phyloP scores from a whole-genome alignment of 2,113 vertebrate genomes.

The Aegithalos caudatus region DNA sequence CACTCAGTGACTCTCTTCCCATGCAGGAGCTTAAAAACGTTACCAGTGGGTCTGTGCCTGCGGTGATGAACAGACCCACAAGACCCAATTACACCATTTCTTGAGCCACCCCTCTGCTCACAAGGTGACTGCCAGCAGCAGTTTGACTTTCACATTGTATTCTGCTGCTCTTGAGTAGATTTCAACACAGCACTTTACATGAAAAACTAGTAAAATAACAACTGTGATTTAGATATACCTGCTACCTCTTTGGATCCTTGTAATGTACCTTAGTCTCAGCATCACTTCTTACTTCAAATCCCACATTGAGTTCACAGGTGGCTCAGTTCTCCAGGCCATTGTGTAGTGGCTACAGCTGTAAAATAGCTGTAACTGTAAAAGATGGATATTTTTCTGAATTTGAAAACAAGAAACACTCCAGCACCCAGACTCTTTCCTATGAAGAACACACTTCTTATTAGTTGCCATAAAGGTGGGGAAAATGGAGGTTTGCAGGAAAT shows the following conservation, averaged over 20 bases:
- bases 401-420: neutral
- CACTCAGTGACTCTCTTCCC: neutral
- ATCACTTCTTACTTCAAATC: neutral
- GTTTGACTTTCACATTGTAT: neutral
- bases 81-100: neutral
- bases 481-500: slow-evolving; percentile 14
- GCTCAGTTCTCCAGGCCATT: neutral
- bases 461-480: neutral
- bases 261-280: neutral
- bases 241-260: neutral
- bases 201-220: neutral
- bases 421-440: neutral
- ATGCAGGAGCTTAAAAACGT: neutral
- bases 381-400: neutral
- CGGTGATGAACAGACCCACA: neutral
- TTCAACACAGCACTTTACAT: neutral
- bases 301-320: neutral
- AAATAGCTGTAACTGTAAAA: neutral
- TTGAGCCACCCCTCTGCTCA: neutral
- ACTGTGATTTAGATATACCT: neutral
- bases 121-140: neutral
- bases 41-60: neutral
- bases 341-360: neutral
- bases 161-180: neutral
- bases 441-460: slow-evolving; percentile 5